These are phyloP conservation scores for Athalia rosae DNA, from an alignment of 2,888 invertebrate species.

Conservation along the genomic window DNA sequence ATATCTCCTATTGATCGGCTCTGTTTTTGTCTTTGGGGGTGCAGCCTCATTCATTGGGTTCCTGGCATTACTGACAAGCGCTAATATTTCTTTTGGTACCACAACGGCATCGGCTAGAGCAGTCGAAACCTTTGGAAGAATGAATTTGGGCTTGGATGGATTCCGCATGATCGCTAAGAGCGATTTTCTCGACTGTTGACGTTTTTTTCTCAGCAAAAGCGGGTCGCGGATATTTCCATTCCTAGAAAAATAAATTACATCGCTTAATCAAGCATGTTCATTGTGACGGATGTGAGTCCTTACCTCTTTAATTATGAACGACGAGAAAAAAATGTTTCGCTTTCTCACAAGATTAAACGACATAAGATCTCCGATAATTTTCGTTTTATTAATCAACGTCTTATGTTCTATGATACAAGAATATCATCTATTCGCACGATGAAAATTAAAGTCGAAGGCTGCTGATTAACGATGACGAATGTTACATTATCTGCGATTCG, in stretches of 20 bases:
- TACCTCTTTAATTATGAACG: background rate
- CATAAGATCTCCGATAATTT: too few relatives aligned
- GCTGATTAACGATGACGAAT: background rate
- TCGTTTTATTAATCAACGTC: too few relatives aligned
- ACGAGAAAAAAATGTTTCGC: background rate
- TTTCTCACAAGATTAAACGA: too few relatives aligned
- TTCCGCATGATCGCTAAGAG: background rate
- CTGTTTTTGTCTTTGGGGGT: background rate
- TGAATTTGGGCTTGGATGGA: conserved; percentile 17
- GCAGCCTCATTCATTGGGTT: background rate
- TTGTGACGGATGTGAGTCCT: background rate
- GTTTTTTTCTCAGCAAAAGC: conserved; percentile 31
- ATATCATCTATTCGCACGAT: background rate
- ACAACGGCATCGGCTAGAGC: conserved; percentile 24
- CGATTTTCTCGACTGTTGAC: conserved; percentile 6
- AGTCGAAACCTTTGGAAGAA: conserved; percentile 29
- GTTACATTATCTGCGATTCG: background rate
- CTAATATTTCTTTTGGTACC: conserved; percentile 7
- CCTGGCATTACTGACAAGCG: conserved; percentile 1
- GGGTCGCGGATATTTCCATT: conserved; percentile 28
- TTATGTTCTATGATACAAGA: too few relatives aligned
- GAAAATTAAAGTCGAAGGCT: background rate
- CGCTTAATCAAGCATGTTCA: too few relatives aligned
- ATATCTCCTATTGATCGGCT: background rate
- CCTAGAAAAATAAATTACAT: conserved; percentile 38